phyloP scores from a whole-genome alignment of 2,113 vertebrate genomes.

The Pseudopipra pipra region DNA sequence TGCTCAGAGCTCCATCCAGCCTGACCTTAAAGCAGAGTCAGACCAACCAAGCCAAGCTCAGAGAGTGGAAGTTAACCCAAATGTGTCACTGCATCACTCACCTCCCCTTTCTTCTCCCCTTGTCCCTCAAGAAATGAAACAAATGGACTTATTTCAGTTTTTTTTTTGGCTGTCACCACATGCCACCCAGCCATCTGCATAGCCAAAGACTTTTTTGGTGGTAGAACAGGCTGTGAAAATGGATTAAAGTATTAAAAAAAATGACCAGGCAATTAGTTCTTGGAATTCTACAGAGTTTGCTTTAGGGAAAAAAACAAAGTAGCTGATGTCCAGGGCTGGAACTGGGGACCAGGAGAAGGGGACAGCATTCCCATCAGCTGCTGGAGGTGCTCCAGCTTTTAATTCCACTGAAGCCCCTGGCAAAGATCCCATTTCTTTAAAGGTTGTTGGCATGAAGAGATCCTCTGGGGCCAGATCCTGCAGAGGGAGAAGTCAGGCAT shows the following conservation, averaged over 20 bases:
- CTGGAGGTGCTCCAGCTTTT: slow-evolving; percentile 6
- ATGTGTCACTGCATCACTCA: background rate
- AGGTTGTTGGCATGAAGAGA: background rate
- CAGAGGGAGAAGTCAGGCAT: background rate
- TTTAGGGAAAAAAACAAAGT: slow-evolving; percentile 9
- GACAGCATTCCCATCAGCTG: background rate
- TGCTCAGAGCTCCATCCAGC: background rate
- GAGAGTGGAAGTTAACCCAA: background rate
- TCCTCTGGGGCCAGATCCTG: background rate
- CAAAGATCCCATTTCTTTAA: slow-evolving; percentile 23
- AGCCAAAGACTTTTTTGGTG: background rate
- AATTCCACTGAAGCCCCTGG: background rate
- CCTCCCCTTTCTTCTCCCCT: background rate
- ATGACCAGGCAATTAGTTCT: background rate
- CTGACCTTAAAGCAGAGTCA: background rate
- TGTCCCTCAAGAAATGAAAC: background rate
- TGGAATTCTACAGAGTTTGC: background rate
- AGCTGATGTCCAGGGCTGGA: background rate
- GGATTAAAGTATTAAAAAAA: background rate
- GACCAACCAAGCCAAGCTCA: background rate
- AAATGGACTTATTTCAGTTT: background rate
- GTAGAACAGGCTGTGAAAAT: background rate
- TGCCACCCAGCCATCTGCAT: background rate
- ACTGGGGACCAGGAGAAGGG: background rate
- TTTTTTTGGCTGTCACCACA: background rate